Conservation (phyloP, 2,888 invertebrate genomes). For the Syrphus vitripennis region DNA sequence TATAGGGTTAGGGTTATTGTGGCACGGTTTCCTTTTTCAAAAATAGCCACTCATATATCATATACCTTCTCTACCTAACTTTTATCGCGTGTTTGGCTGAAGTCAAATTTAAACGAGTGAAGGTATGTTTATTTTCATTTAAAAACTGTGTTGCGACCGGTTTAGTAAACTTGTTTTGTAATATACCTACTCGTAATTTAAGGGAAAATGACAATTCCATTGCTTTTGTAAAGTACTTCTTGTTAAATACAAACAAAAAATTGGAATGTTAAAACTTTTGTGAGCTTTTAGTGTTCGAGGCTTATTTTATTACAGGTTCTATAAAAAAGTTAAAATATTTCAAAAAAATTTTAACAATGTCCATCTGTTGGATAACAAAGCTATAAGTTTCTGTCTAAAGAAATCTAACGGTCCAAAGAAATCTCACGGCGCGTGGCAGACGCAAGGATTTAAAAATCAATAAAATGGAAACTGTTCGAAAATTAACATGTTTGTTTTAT, state of each 20-base stretch:
- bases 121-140: constrained; percentile 30
- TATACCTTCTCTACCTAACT: not conserved
- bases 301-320: no score
- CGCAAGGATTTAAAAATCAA: no score
- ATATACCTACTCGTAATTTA: constrained; percentile 41
- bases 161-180: constrained; percentile 40
- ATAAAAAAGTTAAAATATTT: no score
- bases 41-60: constrained; percentile 34
- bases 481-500: no score
- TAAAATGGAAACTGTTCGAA: no score
- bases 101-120: constrained; percentile 41
- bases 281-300: no score
- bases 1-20: not conserved
- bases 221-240: no score
- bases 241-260: no score
- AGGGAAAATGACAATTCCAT: constrained; percentile 14
- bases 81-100: constrained; percentile 45
- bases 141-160: constrained; percentile 42
- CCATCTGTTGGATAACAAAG: not conserved
- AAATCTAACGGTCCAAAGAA: no score
- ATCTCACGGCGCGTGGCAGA: no score
- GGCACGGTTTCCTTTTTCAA: constrained; percentile 20
- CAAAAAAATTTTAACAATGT: not conserved
- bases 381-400: no score
- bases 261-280: no score